Conservation (phyloP, 2,888 invertebrate genomes). For the Pseudococcus jackbeardsleyi region DNA sequence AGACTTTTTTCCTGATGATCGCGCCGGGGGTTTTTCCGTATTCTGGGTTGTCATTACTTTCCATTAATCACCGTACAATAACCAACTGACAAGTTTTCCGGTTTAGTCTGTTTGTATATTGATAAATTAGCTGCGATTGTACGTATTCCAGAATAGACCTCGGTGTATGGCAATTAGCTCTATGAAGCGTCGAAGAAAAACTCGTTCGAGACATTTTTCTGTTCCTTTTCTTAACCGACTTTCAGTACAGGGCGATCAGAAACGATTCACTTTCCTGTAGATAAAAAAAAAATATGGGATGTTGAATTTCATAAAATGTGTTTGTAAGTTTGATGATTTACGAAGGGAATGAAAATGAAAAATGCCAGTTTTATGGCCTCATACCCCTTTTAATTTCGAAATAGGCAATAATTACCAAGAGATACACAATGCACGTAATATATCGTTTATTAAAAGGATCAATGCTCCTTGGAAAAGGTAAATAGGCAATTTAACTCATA, state of each 20-base stretch:
- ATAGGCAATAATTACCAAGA: too few relatives aligned
- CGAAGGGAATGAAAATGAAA: too few relatives aligned
- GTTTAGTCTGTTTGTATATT: constrained; percentile 29
- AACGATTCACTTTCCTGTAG: not conserved
- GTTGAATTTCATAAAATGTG: not conserved
- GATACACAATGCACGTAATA: too few relatives aligned
- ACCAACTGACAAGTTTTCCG: constrained; percentile 30
- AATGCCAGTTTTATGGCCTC: too few relatives aligned
- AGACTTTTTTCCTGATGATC: not conserved
- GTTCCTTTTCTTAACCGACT: not conserved
- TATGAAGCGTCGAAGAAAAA: constrained; percentile 9
- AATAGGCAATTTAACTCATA: too few relatives aligned
- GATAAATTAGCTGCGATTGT: constrained; percentile 30
- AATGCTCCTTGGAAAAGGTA: too few relatives aligned
- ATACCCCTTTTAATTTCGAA: too few relatives aligned
- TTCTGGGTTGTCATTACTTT: constrained; percentile 9
- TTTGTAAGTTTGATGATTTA: not conserved
- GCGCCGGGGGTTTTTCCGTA: not conserved
- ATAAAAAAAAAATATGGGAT: not conserved
- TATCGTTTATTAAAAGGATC: too few relatives aligned
- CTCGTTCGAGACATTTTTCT: not conserved
- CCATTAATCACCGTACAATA: constrained; percentile 38
- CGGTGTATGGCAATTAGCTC: constrained; percentile 28
- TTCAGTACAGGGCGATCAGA: not conserved
- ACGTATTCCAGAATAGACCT: not conserved